Percentiles rank a stretch among this genome's conserved stretches.
Conservation (phyloP, 2,797 vertebrate genomes). For the Streptopelia turtur region DNA sequence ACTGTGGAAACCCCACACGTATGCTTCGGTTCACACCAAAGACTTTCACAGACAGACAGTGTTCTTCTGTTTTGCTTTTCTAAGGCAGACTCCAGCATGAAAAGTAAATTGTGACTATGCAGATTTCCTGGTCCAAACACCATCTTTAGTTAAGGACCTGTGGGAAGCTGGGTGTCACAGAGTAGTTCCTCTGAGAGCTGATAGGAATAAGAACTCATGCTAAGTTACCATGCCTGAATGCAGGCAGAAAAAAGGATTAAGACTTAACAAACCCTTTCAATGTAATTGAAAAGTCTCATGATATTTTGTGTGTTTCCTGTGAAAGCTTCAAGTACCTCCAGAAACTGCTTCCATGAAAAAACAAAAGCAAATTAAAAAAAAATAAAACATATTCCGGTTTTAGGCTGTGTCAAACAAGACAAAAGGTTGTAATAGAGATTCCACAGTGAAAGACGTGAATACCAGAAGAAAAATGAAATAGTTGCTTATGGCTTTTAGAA, state of each 20-base stretch:
- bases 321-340: background rate
- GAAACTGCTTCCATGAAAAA: background rate
- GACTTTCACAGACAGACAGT: background rate
- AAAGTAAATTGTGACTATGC: slow-evolving; percentile 54
- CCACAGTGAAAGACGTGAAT: background rate
- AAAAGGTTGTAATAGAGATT: background rate
- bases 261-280: background rate
- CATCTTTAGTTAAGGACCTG: slow-evolving; percentile 22
- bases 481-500: background rate
- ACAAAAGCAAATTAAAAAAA: background rate
- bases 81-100: slow-evolving; percentile 24
- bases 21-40: slow-evolving; percentile 15
- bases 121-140: slow-evolving; percentile 43
- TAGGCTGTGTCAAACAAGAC: background rate
- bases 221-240: slow-evolving; percentile 14
- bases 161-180: slow-evolving; percentile 33
- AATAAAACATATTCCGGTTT: background rate
- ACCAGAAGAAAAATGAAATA: background rate
- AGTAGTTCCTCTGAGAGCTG: slow-evolving; percentile 8
- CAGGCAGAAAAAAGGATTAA: slow-evolving; percentile 50
- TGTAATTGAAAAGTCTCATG: background rate
- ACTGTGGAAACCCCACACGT: background rate
- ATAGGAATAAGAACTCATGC: background rate
- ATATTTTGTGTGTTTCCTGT: slow-evolving; percentile 7
- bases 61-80: slow-evolving; percentile 42